Conservation (phyloP, 2,888 invertebrate species). For the Drosophila pseudotakahashii region DNA sequence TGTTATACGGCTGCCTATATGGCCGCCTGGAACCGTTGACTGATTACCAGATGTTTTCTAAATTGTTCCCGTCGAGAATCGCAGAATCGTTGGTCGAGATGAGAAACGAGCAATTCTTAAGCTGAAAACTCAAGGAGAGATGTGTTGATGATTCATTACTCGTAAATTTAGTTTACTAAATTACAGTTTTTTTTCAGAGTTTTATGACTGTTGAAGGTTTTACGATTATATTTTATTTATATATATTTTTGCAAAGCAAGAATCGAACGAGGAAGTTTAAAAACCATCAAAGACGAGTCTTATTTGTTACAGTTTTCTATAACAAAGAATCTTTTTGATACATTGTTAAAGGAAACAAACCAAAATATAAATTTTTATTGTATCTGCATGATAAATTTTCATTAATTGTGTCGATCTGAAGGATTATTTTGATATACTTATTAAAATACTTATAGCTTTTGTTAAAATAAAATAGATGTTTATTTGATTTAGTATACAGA, state of each 20-base stretch:
- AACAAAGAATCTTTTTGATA: too few species aligned
- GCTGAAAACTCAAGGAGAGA: not conserved
- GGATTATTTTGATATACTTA: too few species aligned
- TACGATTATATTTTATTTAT: not conserved
- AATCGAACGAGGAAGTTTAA: not conserved
- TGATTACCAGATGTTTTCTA: slow-evolving; percentile 69
- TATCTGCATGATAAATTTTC: not conserved
- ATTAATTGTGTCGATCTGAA: too few species aligned
- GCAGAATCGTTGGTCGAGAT: slow-evolving; percentile 22
- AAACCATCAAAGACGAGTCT: too few species aligned
- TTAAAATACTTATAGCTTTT: too few species aligned
- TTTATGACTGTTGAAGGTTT: not conserved
- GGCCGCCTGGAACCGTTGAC: slow-evolving; percentile 41
- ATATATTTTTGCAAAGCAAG: not conserved
- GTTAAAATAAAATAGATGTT: too few species aligned
- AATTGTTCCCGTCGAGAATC: slow-evolving; percentile 39
- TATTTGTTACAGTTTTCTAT: too few species aligned
- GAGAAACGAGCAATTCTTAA: not conserved
- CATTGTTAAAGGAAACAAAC: not conserved
- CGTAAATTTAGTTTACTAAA: not conserved
- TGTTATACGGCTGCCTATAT: not conserved
- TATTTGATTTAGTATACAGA: too few species aligned
- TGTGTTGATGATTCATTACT: slow-evolving; percentile 16
- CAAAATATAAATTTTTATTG: not conserved
- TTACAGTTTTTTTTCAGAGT: not conserved